Evolutionary conservation across 1,140 invertebrate genomes (phyloP), one percentile per base, ranked within the genome.

Genomic region (Drosophila ambigua): DNA sequence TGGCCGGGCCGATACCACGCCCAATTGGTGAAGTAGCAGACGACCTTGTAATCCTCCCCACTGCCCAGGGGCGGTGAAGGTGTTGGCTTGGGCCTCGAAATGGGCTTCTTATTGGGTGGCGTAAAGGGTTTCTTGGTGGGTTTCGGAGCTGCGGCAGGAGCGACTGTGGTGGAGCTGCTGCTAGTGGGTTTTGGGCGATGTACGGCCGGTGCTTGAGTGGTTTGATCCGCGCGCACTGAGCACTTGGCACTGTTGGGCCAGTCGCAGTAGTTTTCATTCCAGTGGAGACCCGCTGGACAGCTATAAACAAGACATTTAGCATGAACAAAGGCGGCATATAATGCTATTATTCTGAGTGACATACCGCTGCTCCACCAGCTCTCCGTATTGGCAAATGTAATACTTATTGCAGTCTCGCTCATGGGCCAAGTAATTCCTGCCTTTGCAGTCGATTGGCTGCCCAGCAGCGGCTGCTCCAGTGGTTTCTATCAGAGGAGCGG

Each of bases 231-330:
- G 41, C 54, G 67, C 13, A 72, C 67, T 0, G 39, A 58, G 80
- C 95, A 96, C 28, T 93, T 93, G 0, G 94, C 92, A 77, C 95
- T 96, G 63, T 94, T 94, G 2, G 96, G 95, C 95, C 96, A 96
- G 82, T 97, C 96, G 72, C 96, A 97, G 63, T 95, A 94, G 72
- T 96, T 94, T 87, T 94, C 90, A 78, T 96, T 96, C 96, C 97
- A 98, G 57, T 95, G 93, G 0, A 97, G 92, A 2, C 95, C 95
- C 20, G 92, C 87, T 0, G 96, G 95, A 88, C 97, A 98, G 0
- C 85, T 91, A 20, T 15, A 54, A 64, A 48, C 5, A 35, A 65
- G 31, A 58, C 6, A 8, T 46, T 15, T n/a, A 41, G 6, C 2
- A 59, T 31, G 15, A 13, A 20, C 8, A 20, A 13, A 39, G 6